Conservation (phyloP, 2,888 invertebrate genomes). For the Sphinx pinastri region DNA sequence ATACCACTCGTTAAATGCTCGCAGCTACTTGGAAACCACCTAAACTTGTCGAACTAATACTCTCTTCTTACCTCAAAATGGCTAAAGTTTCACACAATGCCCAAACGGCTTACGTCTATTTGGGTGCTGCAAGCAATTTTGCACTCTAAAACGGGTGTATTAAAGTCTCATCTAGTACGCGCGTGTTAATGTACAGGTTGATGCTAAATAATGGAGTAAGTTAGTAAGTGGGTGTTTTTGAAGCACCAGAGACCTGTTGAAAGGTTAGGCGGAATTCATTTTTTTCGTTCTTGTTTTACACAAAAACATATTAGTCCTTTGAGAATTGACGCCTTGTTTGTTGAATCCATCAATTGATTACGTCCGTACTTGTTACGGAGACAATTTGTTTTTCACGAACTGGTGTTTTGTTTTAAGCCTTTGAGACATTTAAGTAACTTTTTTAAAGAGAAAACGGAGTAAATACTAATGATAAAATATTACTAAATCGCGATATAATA, state of each 20-base stretch:
- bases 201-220: slow-evolving; percentile 65
- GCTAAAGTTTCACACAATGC: slow-evolving; percentile 60
- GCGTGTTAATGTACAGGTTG: slow-evolving; percentile 47
- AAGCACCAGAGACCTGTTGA: slow-evolving; percentile 64
- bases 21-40: slow-evolving; percentile 70
- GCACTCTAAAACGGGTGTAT: slow-evolving; percentile 43
- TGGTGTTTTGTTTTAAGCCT: too few species aligned
- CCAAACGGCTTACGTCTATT: slow-evolving; percentile 50
- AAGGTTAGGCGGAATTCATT: slow-evolving; percentile 36
- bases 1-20: slow-evolving; percentile 44
- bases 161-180: slow-evolving; percentile 44
- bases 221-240: slow-evolving; percentile 60
- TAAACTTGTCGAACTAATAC: slow-evolving; percentile 79
- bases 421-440: too few species aligned
- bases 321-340: slow-evolving; percentile 16
- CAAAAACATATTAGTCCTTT: slow-evolving; percentile 18
- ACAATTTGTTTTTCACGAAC: too few species aligned
- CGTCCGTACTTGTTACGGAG: not conserved
- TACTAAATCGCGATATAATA: not conserved
- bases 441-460: too few species aligned
- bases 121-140: slow-evolving; percentile 44
- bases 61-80: slow-evolving; percentile 76
- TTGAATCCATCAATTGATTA: not conserved
- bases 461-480: too few species aligned
- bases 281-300: slow-evolving; percentile 18